These are phyloP conservation scores for Rhinatrema bivittatum DNA, from an alignment of 2,797 vertebrate genomes.

Conservation along the genomic window DNA sequence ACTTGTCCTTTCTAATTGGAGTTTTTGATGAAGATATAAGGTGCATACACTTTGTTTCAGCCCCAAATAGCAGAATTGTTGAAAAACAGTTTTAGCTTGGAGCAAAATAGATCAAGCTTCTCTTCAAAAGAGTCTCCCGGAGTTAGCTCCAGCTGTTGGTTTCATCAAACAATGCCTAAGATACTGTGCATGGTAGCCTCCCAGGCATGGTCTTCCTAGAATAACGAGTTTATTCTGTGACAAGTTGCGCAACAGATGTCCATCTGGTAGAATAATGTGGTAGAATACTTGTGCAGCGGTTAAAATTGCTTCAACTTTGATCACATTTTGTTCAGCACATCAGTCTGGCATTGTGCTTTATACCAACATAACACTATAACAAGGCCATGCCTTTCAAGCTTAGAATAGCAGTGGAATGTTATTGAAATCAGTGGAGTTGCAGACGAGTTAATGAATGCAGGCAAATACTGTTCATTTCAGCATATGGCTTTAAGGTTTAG, in stretches of 20 bases:
- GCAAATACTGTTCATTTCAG: conserved; percentile 98
- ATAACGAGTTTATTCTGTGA: conserved; percentile 83
- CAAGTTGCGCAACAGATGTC: conserved; percentile 79
- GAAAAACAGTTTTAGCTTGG: conserved; percentile 17
- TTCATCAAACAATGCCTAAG: conserved; percentile 55
- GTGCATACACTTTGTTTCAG: too few species aligned
- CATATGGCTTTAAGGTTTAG: conserved; percentile 77
- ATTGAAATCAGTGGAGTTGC: conserved; percentile 84
- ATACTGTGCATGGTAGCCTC: conserved; percentile 49
- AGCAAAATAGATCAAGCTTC: conserved; percentile 28
- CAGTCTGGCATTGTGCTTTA: conserved; percentile 94
- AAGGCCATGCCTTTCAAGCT: conserved; percentile 73
- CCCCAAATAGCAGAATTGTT: too few species aligned
- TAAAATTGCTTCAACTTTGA: conserved; percentile 86
- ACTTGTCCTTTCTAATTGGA: too few species aligned
- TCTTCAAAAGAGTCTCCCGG: conserved; percentile 45
- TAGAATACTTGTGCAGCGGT: conserved; percentile 71
- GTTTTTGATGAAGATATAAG: too few species aligned
- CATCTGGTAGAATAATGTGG: conserved; percentile 76
- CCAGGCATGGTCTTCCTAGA: conserved; percentile 50
- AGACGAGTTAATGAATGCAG: conserved; percentile 83
- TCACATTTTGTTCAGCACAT: conserved; percentile 87
- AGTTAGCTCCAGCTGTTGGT: conserved; percentile 49
- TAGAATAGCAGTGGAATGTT: conserved; percentile 86
- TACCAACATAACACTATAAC: conserved; percentile 81